Base-by-base conservation (phyloP, 2,113 vertebrate species). In the Mugil cephalus region DNA sequence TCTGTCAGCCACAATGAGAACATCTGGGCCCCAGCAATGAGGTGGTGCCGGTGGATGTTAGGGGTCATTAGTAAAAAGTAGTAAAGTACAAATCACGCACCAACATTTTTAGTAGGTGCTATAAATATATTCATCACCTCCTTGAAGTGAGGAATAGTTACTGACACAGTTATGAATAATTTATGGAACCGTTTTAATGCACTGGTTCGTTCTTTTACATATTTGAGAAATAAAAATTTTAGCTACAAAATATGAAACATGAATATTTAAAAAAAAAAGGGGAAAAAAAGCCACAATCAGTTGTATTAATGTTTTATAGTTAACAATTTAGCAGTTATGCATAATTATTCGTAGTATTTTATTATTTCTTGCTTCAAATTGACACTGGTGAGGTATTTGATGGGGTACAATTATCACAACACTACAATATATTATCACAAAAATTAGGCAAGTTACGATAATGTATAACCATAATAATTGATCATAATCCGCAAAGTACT, bases 1-100 rank as follows among this genome's bases (percentile, higher is more conserved):
- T 73, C 47, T 75, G 73, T 86, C 64, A 78, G 10, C 55, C 38
- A 67, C 58, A 63, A 38, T 58, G 55, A 66, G 43, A 17, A 68
- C 60, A 58, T 70, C 30, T 62, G 52, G 36, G 14, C 5, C 2
- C 30, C 67, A 55, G 67, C 36, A 69, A 60, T 69, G 19, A 51
- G 68, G 18, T 8, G 8, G 13, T 60, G 58, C 50, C 18, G 4
- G 8, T 30, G 53, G 61, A 75, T 24, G 17, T 24, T 6, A 3
- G 4, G 50, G 65, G 60, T 71, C 74, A 54, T 67, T 42, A 48
- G n/a, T 40, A 34, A 54, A 39, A 10, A 52, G 35, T 4, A 60
- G 53, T 15, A 42, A 60, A 19, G 38, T 36, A 17, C n/a, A 54
- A 50, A 56, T 64, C 17, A 46, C 15, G 58, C 38, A 51, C 38